Conservation (phyloP, 2,888 invertebrate species). For the Chrysolina haemoptera region DNA sequence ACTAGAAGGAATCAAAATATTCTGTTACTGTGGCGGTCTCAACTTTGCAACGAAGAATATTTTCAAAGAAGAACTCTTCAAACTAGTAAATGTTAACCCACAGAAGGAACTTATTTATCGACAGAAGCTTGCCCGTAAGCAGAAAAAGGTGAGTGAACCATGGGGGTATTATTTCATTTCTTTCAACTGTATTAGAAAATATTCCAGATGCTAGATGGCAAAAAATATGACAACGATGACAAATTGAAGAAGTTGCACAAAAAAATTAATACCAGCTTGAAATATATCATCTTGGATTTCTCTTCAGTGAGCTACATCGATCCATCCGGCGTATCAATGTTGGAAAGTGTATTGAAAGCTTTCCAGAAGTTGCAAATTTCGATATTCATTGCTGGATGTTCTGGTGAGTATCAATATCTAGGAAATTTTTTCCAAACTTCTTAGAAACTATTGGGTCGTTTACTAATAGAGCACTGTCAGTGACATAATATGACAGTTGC, state of each 20-base stretch:
- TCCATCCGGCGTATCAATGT: constrained; percentile 75
- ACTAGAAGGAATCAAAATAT: constrained; percentile 77
- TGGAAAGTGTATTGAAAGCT: constrained; percentile 72
- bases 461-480: too few relatives aligned
- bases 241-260: constrained; percentile 55
- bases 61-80: constrained; percentile 73
- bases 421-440: too few relatives aligned
- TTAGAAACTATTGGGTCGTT: too few relatives aligned
- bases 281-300: constrained; percentile 74
- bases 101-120: constrained; percentile 69
- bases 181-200: too few relatives aligned
- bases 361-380: constrained; percentile 72
- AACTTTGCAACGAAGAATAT: constrained; percentile 78
- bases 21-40: constrained; percentile 78
- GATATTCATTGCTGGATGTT: constrained; percentile 70
- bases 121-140: constrained; percentile 66
- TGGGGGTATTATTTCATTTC: neutral
- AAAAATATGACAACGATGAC: constrained; percentile 23
- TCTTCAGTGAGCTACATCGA: constrained; percentile 77
- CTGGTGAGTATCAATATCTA: constrained; percentile 50
- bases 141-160: constrained; percentile 49
- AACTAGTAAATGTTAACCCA: constrained; percentile 71
- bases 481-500: too few relatives aligned
- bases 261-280: constrained; percentile 60
- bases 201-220: constrained; percentile 26